phyloP scores from a whole-genome alignment of 1,140 invertebrate genomes.

The Ostrea edulis region DNA sequence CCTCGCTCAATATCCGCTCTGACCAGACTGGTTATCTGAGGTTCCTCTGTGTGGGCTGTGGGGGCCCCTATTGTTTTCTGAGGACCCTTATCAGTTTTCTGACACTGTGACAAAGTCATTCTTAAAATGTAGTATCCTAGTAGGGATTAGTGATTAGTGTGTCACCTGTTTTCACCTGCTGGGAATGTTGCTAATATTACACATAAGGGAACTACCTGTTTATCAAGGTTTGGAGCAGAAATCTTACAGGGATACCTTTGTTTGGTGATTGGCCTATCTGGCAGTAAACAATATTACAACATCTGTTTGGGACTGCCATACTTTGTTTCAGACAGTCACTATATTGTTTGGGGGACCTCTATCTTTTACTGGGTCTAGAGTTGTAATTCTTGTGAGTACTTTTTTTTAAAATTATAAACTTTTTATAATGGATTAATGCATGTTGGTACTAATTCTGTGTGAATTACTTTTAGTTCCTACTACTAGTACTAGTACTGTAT shows the following conservation, averaged over 20 bases:
- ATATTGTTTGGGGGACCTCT: no score
- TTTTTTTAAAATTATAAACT: not conserved
- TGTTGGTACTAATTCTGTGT: no score
- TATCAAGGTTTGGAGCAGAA: not conserved
- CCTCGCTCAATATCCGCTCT: conserved; percentile 15
- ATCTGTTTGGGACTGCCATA: not conserved
- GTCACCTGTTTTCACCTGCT: conserved; percentile 26
- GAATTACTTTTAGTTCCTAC: no score
- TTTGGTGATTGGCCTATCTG: not conserved
- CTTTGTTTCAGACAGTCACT: no score
- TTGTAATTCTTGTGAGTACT: no score
- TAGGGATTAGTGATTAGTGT: not conserved
- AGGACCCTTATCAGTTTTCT: conserved; percentile 16
- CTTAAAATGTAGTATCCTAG: not conserved
- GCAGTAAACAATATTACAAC: not conserved
- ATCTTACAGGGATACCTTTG: conserved; percentile 8
- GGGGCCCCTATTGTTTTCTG: conserved; percentile 7
- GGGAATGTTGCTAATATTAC: not conserved
- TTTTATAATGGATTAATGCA: not conserved
- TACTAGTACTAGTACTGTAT: no score
- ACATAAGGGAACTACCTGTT: not conserved
- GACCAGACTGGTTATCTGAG: not conserved
- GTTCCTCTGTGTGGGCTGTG: not conserved
- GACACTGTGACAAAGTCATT: not conserved
- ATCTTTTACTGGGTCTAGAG: no score